phyloP scores from a whole-genome alignment of 2,888 invertebrate genomes.

The Mesoligia furuncula region DNA sequence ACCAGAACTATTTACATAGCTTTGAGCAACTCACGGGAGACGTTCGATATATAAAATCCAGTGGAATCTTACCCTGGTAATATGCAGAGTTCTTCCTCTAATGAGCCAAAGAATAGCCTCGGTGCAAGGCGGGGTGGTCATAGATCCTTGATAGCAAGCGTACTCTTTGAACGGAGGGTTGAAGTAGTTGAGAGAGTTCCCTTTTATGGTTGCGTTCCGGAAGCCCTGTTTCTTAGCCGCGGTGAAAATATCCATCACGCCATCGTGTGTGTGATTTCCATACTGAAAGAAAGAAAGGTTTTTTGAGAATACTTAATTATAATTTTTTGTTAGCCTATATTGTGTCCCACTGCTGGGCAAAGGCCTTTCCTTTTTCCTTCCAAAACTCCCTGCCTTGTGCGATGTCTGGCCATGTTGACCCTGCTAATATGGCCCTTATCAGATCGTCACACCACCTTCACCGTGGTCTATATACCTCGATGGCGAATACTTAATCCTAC shows the following conservation, averaged over 20 bases:
- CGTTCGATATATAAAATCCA: neutral
- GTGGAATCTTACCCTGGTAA: slow-evolving; percentile 74
- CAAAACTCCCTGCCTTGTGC: neutral
- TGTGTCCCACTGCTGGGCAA: neutral
- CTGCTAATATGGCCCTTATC: neutral
- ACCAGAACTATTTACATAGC: neutral
- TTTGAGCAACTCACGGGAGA: neutral
- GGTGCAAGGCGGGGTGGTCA: slow-evolving; percentile 81
- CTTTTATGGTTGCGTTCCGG: slow-evolving; percentile 46
- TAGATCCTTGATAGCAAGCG: slow-evolving; percentile 81
- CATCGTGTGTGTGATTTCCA: slow-evolving; percentile 73
- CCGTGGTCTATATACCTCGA: no score
- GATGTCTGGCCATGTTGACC: neutral
- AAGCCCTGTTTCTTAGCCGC: slow-evolving; percentile 28
- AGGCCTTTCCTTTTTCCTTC: neutral
- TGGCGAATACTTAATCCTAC: neutral
- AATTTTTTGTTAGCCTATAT: neutral
- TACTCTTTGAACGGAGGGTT: slow-evolving; percentile 79
- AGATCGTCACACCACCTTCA: neutral
- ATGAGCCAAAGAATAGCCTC: slow-evolving; percentile 83
- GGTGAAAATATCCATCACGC: slow-evolving; percentile 70
- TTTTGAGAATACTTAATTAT: neutral
- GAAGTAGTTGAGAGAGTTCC: slow-evolving; percentile 70
- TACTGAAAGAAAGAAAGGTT: slow-evolving; percentile 70
- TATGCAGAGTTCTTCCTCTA: slow-evolving; percentile 74